A percentile compares a stretch with the other conserved stretches of the same genome.
Evolutionary conservation across 2,113 vertebrate species (phyloP).

Genomic region (Leucopsar rothschildi): DNA sequence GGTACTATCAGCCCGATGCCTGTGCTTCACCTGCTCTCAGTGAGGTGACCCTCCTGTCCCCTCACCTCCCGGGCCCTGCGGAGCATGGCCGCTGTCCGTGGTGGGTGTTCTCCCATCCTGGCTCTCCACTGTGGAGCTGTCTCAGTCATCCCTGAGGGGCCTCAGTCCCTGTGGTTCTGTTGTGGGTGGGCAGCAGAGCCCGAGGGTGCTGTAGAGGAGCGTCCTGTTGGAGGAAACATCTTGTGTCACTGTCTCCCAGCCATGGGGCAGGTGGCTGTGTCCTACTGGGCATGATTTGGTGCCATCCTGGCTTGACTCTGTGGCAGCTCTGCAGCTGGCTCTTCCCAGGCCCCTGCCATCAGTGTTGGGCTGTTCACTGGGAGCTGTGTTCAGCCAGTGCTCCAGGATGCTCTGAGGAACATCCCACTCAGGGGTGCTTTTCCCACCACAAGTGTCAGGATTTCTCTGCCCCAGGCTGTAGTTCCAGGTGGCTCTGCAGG

Average conservation of each 20-base stretch:
- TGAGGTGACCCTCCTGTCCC: background rate
- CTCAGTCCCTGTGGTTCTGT: accelerated
- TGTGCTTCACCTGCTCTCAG: background rate
- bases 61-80: accelerated
- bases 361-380: background rate
- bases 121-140: background rate
- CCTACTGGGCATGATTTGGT: accelerated
- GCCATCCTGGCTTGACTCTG: background rate
- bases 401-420: accelerated
- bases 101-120: background rate
- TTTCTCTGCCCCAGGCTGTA: background rate
- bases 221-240: accelerated
- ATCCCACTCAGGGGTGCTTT: accelerated
- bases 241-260: background rate
- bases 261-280: background rate
- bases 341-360: accelerated
- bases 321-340: background rate
- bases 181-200: accelerated
- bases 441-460: background rate
- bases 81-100: accelerated
- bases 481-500: background rate
- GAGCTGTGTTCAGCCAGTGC: background rate
- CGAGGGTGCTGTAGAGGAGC: accelerated
- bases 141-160: background rate
- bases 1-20: background rate